phyloP scores from a whole-genome alignment of 1,140 invertebrate genomes.

The Meloidogyne hapla region DNA sequence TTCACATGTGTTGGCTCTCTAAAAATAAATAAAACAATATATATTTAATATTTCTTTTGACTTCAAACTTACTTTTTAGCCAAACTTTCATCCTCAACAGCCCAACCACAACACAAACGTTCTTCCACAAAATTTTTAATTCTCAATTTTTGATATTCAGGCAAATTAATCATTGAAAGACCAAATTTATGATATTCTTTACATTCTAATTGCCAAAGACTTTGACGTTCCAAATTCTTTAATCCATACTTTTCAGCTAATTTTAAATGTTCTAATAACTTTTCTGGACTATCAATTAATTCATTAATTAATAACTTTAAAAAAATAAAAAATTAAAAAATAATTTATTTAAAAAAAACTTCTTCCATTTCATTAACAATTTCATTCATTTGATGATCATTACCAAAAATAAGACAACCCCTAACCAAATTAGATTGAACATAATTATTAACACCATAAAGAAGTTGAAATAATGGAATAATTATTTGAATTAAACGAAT shows the following conservation, averaged over 20 bases:
- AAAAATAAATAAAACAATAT: background rate
- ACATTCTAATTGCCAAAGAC: background rate
- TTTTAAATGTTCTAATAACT: background rate
- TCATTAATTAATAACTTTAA: background rate
- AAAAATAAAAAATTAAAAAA: background rate
- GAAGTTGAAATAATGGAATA: background rate
- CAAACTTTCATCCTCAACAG: background rate
- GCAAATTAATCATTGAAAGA: background rate
- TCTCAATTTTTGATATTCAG: background rate
- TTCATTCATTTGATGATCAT: background rate
- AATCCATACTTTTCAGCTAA: slow-evolving; percentile 6
- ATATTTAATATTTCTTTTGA: no score
- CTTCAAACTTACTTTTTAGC: background rate
- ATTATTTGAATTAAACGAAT: background rate
- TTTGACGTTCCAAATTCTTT: background rate
- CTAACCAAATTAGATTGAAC: background rate
- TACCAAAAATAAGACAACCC: slow-evolving; percentile 1
- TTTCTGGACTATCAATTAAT: background rate
- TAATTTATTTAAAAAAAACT: background rate
- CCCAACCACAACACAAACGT: slow-evolving; percentile 4
- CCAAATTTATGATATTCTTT: background rate
- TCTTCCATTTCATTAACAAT: slow-evolving; percentile 1
- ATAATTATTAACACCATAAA: background rate
- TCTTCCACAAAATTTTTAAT: background rate
- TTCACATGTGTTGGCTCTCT: background rate